Evolutionary conservation across 2,113 vertebrate species (phyloP).

Genomic region (Syrrhaptes paradoxus): DNA sequence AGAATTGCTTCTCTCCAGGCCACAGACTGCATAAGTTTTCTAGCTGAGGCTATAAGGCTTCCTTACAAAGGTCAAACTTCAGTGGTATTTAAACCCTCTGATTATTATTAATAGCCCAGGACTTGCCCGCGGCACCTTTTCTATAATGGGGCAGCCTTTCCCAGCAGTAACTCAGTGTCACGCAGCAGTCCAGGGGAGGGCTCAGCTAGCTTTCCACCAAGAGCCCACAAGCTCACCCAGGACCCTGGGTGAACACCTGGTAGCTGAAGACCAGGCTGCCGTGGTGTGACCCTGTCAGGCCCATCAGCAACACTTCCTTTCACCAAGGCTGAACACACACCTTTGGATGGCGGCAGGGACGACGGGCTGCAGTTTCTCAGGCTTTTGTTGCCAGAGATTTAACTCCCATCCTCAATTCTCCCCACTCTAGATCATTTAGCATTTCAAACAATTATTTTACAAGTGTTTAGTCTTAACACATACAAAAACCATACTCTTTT

Average conservation of each 20-base stretch:
- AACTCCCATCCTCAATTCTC: not conserved
- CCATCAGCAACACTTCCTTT: accelerated
- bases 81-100: not conserved
- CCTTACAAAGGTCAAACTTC: not conserved
- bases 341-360: not conserved
- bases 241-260: not conserved
- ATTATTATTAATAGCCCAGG: not conserved
- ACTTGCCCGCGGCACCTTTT: not conserved
- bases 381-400: not conserved
- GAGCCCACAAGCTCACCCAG: too few relatives aligned
- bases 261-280: not conserved
- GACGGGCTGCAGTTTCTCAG: not conserved
- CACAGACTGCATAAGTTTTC: not conserved
- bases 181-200: not conserved
- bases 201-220: not conserved
- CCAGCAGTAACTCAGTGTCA: not conserved
- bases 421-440: not conserved
- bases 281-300: accelerated
- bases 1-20: not conserved
- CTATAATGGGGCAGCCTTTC: not conserved
- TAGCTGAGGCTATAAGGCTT: not conserved
- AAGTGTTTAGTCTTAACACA: not conserved
- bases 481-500: not conserved
- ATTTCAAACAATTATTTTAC: not conserved
- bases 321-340: accelerated